A percentile compares a stretch with the other conserved stretches of the same genome.
Evolutionary conservation across 2,888 invertebrate species (phyloP).

Genomic region (Mamestra brassicae): DNA sequence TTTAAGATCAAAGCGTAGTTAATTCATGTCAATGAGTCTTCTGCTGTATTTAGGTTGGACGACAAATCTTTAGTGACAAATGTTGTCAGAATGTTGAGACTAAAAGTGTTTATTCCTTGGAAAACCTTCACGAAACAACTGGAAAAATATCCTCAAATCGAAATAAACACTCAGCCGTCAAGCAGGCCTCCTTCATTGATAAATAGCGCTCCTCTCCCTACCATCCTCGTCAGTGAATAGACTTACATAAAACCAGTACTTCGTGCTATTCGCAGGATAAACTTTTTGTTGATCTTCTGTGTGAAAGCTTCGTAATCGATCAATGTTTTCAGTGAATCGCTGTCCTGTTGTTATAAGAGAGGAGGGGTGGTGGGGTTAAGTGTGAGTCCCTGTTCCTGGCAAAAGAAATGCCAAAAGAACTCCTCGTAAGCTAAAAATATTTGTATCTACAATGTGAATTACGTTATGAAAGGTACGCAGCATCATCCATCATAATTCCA

Average conservation of each 20-base stretch:
- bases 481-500: conserved; percentile 72
- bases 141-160: conserved; percentile 40
- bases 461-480: conserved; percentile 55
- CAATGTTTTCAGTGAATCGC: conserved; percentile 65
- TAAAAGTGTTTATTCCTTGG: conserved; percentile 20
- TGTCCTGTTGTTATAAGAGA: conserved; percentile 49
- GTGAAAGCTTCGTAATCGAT: conserved; percentile 67
- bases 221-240: conserved; percentile 44
- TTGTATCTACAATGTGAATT: conserved; percentile 33
- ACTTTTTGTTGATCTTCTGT: conserved; percentile 61
- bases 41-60: not conserved
- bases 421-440: conserved; percentile 21
- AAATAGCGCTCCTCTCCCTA: conserved; percentile 46
- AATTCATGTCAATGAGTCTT: not conserved
- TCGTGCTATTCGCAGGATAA: conserved; percentile 41
- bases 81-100: conserved; percentile 9
- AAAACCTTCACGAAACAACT: conserved; percentile 23
- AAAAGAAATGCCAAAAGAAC: conserved; percentile 29
- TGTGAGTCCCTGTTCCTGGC: conserved; percentile 27
- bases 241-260: conserved; percentile 50
- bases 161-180: conserved; percentile 42
- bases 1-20: not conserved
- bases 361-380: conserved; percentile 9
- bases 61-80: not conserved
- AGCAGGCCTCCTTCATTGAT: conserved; percentile 54